Conservation (phyloP, 2,113 vertebrate species). For the Oryzias celebensis region DNA sequence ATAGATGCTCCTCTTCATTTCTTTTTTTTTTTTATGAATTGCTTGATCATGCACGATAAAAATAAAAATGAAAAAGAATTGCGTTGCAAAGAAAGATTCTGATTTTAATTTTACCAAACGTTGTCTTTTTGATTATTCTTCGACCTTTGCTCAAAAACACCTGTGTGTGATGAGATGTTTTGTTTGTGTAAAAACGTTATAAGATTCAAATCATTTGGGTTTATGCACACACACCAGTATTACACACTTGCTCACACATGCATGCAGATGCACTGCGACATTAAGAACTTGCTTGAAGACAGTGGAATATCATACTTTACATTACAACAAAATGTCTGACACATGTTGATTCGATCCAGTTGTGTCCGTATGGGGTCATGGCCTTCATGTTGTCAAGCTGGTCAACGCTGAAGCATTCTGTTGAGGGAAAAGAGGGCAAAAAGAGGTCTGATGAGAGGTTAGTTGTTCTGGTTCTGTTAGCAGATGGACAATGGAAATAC, state of each 20-base stretch:
- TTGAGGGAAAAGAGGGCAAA: slow-evolving; percentile 31
- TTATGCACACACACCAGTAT: too few species aligned
- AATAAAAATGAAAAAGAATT: neutral
- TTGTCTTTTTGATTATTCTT: too few species aligned
- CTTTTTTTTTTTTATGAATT: too few species aligned
- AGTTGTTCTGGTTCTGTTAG: neutral
- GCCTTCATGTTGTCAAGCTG: slow-evolving; percentile 32
- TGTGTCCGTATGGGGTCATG: slow-evolving; percentile 31
- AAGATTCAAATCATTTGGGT: neutral
- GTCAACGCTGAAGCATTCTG: slow-evolving; percentile 35
- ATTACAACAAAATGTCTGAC: slow-evolving; percentile 19
- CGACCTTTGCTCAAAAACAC: too few species aligned
- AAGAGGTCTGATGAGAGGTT: slow-evolving; percentile 2
- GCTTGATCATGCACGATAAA: too few species aligned
- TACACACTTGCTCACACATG: neutral
- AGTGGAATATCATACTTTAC: slow-evolving; percentile 3
- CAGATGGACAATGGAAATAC: neutral
- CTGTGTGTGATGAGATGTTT: neutral
- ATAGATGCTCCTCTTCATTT: slow-evolving; percentile 9
- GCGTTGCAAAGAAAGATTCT: neutral
- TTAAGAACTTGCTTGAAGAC: slow-evolving; percentile 6
- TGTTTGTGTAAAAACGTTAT: neutral
- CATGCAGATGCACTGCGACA: slow-evolving; percentile 2
- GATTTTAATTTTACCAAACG: neutral
- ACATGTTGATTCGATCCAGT: slow-evolving; percentile 50